Base-by-base conservation (phyloP, 2,797 vertebrate species). In the Eurystomus glaucurus region DNA sequence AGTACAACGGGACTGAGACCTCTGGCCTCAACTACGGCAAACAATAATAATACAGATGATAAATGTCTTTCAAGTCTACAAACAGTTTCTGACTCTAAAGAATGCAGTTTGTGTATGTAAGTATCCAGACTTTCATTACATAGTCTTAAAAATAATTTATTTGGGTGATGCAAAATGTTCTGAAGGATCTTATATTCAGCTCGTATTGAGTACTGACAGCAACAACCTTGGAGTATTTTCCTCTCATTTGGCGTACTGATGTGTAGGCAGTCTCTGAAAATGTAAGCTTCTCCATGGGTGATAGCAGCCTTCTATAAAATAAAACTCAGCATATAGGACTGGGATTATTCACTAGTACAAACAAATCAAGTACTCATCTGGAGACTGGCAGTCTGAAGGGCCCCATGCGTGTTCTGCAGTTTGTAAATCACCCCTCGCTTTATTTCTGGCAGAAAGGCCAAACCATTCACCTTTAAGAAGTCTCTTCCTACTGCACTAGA, bases 61-160 rank as follows among this genome's bases (percentile, higher is more conserved):
- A 95, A 93, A 50, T 1, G 0, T 43, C 33, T 86, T 76, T 91
- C 41, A 84, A 86, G 55, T 54, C 82, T 78, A 52, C 10, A 93
- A 89, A 95, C 33, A 58, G 37, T 55, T 92, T 77, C 57, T 74
- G 22, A 76, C 54, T 87, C 29, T 89, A 72, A 91, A 90, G 41
- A 94, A 82, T n/a, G 57, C 45, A 71, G 23, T 79, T 45, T 54
- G 4, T 0, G 13, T 35, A 58, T 46, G 2, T 19, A 75, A 75
- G n/a, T 50, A 79, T 31, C 22, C 43, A 65, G 31, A 35, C 26
- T 93, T 88, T 16, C 50, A 84, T 75, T 71, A 50, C 13, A 11
- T 22, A 43, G 25, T 31, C 37, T 88, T 91, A 85, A 95, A 93
- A 92, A 37, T 14, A 23, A 33, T 88, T 84, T 83, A 41, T 84